Percentiles rank a stretch among this genome's conserved stretches.
phyloP scores from a whole-genome alignment of 1,140 invertebrate species.

The Hestina assimilis region DNA sequence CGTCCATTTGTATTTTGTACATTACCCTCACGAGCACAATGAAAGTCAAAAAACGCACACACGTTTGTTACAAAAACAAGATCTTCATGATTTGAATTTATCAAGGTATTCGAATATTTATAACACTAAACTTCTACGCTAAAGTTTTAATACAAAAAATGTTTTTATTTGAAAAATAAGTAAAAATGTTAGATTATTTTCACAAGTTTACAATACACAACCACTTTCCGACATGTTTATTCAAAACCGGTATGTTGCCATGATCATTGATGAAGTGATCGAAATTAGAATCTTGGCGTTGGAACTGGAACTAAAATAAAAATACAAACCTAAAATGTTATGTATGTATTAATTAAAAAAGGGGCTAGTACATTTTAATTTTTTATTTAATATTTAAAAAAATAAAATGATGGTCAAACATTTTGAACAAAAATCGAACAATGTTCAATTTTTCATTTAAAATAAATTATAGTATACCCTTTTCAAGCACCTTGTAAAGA shows the following conservation, averaged over 20 bases:
- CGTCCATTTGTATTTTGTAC: constrained; percentile 62
- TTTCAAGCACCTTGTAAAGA: too few species aligned
- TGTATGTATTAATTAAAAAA: too few species aligned
- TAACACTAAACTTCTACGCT: background rate
- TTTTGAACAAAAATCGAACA: too few species aligned
- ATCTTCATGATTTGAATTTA: constrained; percentile 8
- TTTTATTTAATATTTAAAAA: too few species aligned
- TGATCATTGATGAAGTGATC: too few species aligned
- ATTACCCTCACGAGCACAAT: constrained; percentile 67
- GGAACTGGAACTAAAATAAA: too few species aligned
- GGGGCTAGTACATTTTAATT: too few species aligned
- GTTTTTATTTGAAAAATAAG: constrained; percentile 5
- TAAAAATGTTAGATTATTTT: constrained; percentile 8
- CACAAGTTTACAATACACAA: constrained; percentile 58
- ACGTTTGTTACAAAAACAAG: constrained; percentile 36
- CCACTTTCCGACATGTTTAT: constrained; percentile 67
- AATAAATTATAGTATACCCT: too few species aligned
- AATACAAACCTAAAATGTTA: too few species aligned
- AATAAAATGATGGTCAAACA: too few species aligned
- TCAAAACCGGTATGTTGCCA: constrained; percentile 50
- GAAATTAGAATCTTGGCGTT: too few species aligned
- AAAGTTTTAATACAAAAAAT: background rate
- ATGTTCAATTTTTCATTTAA: too few species aligned
- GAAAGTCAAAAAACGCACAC: constrained; percentile 52
- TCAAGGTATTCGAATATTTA: background rate